Evolutionary conservation across 2,888 invertebrate genomes (phyloP).

Genomic region (Caenorhabditis macrosperma): DNA sequence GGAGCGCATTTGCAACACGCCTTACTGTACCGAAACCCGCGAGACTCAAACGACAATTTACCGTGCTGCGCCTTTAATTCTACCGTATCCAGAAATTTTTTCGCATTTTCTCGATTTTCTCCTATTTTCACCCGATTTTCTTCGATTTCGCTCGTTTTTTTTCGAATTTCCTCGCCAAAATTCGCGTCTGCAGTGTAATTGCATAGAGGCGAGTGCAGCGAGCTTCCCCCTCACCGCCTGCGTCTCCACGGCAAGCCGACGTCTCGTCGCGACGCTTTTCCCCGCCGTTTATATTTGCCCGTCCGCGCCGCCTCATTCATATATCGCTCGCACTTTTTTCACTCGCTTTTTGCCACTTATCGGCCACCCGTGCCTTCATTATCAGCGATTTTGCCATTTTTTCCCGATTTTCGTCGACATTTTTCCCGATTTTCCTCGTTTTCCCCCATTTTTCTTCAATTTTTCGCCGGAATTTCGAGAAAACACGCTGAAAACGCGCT

Average conservation of each 20-base stretch:
- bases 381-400: no score
- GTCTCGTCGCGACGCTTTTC: not conserved
- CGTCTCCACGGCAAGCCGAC: slow-evolving; percentile 14
- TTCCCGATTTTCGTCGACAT: not conserved
- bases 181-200: not conserved
- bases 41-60: not conserved
- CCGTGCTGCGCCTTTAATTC: slow-evolving; percentile 14
- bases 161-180: slow-evolving; percentile 4
- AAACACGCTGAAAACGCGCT: no score
- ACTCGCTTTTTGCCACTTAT: not conserved
- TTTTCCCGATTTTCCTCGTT: not conserved
- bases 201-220: not conserved
- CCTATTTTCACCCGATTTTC: not conserved
- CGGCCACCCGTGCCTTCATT: no score
- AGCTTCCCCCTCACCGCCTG: slow-evolving; percentile 30
- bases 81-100: slow-evolving; percentile 17
- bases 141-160: slow-evolving; percentile 1
- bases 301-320: not conserved
- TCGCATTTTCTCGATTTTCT: not conserved
- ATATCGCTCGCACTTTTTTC: slow-evolving; percentile 8
- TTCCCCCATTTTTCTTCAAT: no score
- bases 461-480: no score
- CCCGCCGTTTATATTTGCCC: slow-evolving; percentile 43
- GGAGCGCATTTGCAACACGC: slow-evolving; percentile 18
- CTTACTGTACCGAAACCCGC: slow-evolving; percentile 1